phyloP scores from a whole-genome alignment of 2,113 vertebrate species.

The Irena cyanogastra region DNA sequence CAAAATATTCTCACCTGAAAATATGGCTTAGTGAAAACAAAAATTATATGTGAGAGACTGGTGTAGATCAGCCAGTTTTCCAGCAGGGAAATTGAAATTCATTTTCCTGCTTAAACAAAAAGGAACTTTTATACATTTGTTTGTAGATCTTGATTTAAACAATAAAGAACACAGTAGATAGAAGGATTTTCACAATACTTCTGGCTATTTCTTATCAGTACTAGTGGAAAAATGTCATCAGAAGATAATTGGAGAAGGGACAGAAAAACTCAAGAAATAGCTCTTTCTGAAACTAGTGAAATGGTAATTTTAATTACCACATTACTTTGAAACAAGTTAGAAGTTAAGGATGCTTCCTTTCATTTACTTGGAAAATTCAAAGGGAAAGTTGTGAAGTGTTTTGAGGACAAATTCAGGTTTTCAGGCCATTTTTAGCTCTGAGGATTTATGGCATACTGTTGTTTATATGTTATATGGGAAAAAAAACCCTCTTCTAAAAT shows the following conservation, averaged over 20 bases:
- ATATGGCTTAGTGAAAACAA: neutral
- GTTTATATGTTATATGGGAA: accelerated
- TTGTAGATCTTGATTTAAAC: neutral
- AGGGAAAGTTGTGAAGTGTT: neutral
- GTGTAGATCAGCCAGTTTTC: neutral
- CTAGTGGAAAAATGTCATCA: neutral
- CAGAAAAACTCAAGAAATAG: neutral
- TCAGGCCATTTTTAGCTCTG: neutral
- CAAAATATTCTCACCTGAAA: neutral
- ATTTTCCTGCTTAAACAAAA: neutral
- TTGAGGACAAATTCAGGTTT: neutral
- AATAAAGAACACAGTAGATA: neutral
- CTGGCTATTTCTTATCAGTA: neutral
- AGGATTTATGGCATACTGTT: neutral
- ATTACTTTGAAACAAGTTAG: neutral
- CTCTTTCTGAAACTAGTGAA: neutral
- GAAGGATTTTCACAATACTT: neutral
- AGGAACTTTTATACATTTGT: neutral
- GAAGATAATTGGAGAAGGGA: neutral
- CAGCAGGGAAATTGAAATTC: neutral
- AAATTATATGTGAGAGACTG: neutral
- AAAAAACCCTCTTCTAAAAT: neutral
- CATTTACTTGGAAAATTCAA: neutral
- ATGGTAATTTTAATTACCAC: neutral
- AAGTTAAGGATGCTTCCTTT: neutral